A percentile compares a stretch with the other conserved stretches of the same genome.
Evolutionary conservation across 1,140 invertebrate species (phyloP).

Genomic region (Gerris buenoi): DNA sequence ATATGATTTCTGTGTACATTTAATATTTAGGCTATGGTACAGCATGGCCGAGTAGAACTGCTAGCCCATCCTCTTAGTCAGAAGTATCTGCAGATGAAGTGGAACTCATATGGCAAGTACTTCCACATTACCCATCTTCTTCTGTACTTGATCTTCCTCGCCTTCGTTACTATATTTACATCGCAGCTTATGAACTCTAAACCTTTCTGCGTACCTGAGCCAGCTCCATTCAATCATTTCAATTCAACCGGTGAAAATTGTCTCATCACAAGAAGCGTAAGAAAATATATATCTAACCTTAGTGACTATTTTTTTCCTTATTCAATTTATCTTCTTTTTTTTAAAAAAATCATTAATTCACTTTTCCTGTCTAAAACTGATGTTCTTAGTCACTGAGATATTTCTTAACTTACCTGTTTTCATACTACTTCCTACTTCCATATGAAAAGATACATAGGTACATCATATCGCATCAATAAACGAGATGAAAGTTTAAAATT

Average conservation of each 20-base stretch:
- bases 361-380: too few relatives aligned
- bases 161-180: constrained; percentile 54
- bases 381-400: too few relatives aligned
- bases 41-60: constrained; percentile 58
- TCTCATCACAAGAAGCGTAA: not conserved
- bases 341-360: too few relatives aligned
- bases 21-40: constrained; percentile 56
- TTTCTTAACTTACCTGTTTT: too few relatives aligned
- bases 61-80: constrained; percentile 65
- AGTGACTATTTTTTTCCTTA: too few relatives aligned
- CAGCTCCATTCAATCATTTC: not conserved
- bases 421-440: too few relatives aligned
- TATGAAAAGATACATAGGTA: too few relatives aligned
- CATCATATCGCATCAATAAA: too few relatives aligned
- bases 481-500: too few relatives aligned
- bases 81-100: constrained; percentile 75
- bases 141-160: constrained; percentile 56
- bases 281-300: too few relatives aligned
- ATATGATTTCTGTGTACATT: constrained; percentile 10
- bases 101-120: constrained; percentile 74
- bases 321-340: too few relatives aligned
- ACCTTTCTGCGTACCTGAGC: not conserved
- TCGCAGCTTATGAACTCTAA: constrained; percentile 39
- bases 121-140: constrained; percentile 60
- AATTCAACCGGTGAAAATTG: not conserved